Percentiles rank a stretch among this genome's conserved stretches.
Conservation (phyloP, 2,888 invertebrate genomes). For the Danaus chrysippus region DNA sequence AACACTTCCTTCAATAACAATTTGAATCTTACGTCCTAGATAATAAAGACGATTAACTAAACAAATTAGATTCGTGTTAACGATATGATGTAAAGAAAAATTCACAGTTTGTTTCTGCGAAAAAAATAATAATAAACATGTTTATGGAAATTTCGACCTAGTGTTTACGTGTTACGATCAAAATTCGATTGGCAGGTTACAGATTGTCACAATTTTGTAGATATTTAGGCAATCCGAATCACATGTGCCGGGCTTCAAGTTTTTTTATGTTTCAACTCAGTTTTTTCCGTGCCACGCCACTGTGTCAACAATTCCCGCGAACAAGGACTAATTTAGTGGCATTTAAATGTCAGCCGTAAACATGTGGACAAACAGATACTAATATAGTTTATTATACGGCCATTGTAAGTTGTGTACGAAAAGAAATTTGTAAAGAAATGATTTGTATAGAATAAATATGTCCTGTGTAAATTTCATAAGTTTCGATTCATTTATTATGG, state of each 20-base stretch:
- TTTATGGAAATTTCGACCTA: constrained; percentile 37
- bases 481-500: too few species aligned
- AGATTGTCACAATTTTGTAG: constrained; percentile 33
- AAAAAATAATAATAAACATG: constrained; percentile 20
- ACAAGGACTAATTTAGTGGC: constrained; percentile 20
- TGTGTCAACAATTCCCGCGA: constrained; percentile 59
- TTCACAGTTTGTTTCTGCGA: constrained; percentile 45
- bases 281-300: constrained; percentile 49
- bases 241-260: constrained; percentile 59
- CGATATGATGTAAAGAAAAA: constrained; percentile 59
- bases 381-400: background rate
- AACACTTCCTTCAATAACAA: constrained; percentile 1
- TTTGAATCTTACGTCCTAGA: constrained; percentile 23
- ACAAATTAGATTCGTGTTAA: constrained; percentile 39
- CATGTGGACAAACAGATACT: constrained; percentile 4
- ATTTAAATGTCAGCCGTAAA: constrained; percentile 13
- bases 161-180: constrained; percentile 21
- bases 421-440: too few species aligned
- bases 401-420: too few species aligned
- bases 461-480: too few species aligned
- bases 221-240: constrained; percentile 55
- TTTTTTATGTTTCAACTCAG: constrained; percentile 63
- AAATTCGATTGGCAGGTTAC: constrained; percentile 7
- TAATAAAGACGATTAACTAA: constrained; percentile 31
- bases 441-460: too few species aligned